Percentiles rank a stretch among this genome's conserved stretches.
Evolutionary conservation across 2,888 invertebrate species (phyloP).

Genomic region (Dione juno): DNA sequence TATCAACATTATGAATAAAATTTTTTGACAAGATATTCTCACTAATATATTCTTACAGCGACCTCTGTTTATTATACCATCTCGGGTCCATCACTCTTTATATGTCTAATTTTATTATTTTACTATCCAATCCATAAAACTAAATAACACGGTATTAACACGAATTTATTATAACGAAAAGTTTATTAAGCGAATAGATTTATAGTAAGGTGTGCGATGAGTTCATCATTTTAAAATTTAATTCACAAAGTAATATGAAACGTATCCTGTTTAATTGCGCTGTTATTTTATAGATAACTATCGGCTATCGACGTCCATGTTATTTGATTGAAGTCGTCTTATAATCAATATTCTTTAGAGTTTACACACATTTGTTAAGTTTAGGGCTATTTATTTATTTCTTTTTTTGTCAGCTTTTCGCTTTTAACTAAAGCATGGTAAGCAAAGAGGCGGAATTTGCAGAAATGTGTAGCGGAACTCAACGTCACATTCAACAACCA

Average conservation of each 20-base stretch:
- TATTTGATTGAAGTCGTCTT: neutral
- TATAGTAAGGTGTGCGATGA: constrained; percentile 46
- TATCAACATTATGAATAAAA: constrained; percentile 8
- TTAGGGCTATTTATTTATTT: no score
- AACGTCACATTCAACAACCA: no score
- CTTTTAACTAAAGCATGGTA: no score
- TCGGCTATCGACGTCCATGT: neutral
- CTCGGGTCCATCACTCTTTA: constrained; percentile 38
- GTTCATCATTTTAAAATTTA: constrained; percentile 27
- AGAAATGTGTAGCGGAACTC: neutral
- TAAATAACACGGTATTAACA: constrained; percentile 53
- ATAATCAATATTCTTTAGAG: neutral
- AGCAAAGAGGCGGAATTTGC: no score
- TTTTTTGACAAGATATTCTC: constrained; percentile 9
- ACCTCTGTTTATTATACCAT: constrained; percentile 28
- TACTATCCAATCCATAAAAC: constrained; percentile 52
- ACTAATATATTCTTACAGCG: constrained; percentile 6
- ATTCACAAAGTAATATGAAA: neutral
- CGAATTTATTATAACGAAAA: constrained; percentile 59
- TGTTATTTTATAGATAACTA: neutral
- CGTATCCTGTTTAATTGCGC: neutral
- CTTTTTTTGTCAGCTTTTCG: neutral
- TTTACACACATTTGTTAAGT: no score
- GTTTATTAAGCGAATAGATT: constrained; percentile 56
- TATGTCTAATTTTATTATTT: constrained; percentile 49